Conservation (phyloP, 2,113 vertebrate genomes). For the Pelmatolapia mariae region DNA sequence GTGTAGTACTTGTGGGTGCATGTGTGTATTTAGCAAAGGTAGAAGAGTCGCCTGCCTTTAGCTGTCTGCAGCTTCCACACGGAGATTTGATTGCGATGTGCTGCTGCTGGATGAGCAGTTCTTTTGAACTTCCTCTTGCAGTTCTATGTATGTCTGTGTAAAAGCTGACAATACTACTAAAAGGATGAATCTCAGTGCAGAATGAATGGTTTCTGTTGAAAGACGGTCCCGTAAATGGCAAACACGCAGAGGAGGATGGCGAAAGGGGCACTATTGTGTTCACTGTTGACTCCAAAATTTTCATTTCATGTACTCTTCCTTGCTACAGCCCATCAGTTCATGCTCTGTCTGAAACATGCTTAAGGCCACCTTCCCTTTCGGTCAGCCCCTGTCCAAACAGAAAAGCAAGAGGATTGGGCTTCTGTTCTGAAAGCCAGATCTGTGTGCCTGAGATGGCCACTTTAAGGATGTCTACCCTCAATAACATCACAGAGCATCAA, state of each 20-base stretch:
- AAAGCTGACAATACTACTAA: background rate
- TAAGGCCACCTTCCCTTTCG: background rate
- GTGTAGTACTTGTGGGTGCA: background rate
- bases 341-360: background rate
- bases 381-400: background rate
- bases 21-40: background rate
- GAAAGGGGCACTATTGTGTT: background rate
- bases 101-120: background rate
- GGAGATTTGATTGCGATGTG: background rate
- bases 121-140: background rate
- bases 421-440: background rate
- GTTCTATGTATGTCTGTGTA: background rate
- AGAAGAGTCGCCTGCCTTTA: background rate
- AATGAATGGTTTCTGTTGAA: background rate
- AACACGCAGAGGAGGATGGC: background rate
- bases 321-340: background rate
- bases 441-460: background rate
- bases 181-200: background rate
- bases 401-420: background rate
- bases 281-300: background rate
- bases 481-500: background rate
- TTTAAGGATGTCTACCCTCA: background rate
- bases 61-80: slow-evolving; percentile 7
- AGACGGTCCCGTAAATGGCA: background rate
- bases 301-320: background rate